A percentile compares a stretch with the other conserved stretches of the same genome.
These are phyloP conservation scores for Microctonus aethiopoides DNA, from an alignment of 2,888 invertebrate species.

Conservation along the genomic window DNA sequence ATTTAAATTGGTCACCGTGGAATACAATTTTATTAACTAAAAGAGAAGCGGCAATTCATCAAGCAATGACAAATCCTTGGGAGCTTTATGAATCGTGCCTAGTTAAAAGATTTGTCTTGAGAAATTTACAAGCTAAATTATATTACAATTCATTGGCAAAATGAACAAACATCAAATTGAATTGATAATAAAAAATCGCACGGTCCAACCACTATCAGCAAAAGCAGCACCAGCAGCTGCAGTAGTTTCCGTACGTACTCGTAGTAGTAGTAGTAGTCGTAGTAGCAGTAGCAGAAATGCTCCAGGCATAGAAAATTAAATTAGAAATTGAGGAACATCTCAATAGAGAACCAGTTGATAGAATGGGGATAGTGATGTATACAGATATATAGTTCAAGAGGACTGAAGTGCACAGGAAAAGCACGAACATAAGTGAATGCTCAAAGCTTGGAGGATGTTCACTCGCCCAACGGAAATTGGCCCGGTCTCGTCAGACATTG, in stretches of 20 bases:
- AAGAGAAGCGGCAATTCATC: slow-evolving; percentile 83
- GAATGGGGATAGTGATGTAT: no score
- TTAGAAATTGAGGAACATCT: slow-evolving; percentile 8
- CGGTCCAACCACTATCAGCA: no score
- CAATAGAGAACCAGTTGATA: not conserved
- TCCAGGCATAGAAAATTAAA: not conserved
- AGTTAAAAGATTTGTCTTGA: slow-evolving; percentile 73
- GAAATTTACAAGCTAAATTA: slow-evolving; percentile 77
- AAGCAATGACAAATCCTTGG: slow-evolving; percentile 68
- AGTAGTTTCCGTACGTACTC: no score
- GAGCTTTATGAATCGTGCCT: slow-evolving; percentile 76
- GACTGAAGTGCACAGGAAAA: not conserved
- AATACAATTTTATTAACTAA: slow-evolving; percentile 88
- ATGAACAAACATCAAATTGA: not conserved
- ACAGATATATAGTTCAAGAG: not conserved
- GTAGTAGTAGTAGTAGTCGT: not conserved
- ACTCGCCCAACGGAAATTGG: slow-evolving; percentile 34
- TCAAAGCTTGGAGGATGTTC: slow-evolving; percentile 30
- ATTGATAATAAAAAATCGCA: not conserved
- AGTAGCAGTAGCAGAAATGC: not conserved
- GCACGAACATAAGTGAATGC: slow-evolving; percentile 16
- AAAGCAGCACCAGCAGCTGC: no score
- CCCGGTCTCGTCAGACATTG: slow-evolving; percentile 30
- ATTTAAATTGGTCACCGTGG: slow-evolving; percentile 93
- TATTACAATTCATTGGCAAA: slow-evolving; percentile 69